Evolutionary conservation across 2,113 vertebrate genomes (phyloP).

Genomic region (Burhinus oedicnemus): DNA sequence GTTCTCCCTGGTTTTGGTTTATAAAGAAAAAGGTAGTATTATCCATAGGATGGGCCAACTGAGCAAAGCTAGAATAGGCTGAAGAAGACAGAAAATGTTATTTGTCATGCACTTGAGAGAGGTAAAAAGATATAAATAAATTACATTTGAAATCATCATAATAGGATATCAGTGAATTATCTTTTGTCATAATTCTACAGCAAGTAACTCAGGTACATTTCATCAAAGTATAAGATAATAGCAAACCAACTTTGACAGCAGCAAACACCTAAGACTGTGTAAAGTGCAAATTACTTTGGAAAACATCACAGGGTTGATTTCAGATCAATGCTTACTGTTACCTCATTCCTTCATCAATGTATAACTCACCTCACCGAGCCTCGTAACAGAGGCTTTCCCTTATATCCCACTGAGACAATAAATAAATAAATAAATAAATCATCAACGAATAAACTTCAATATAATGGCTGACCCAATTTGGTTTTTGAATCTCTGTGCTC

Average conservation of each 20-base stretch:
- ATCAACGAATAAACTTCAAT: background rate
- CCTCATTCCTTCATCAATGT: background rate
- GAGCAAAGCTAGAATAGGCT: background rate
- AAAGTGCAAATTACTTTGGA: background rate
- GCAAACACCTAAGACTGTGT: background rate
- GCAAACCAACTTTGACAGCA: background rate
- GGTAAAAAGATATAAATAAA: background rate
- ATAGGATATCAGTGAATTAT: background rate
- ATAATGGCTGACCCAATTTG: background rate
- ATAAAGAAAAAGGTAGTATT: background rate
- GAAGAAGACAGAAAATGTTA: background rate
- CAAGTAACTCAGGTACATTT: background rate
- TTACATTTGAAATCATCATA: background rate
- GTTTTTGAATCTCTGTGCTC: background rate
- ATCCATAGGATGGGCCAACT: background rate
- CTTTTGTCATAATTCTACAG: background rate
- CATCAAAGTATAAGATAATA: background rate
- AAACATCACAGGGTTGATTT: background rate
- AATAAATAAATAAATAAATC: background rate
- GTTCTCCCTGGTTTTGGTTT: background rate
- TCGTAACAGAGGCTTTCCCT: background rate
- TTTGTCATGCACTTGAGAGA: background rate
- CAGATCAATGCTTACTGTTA: background rate
- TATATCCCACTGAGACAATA: background rate
- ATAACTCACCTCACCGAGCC: background rate